Base-by-base conservation (phyloP, 2,113 vertebrate genomes). In the Verasper variegatus region DNA sequence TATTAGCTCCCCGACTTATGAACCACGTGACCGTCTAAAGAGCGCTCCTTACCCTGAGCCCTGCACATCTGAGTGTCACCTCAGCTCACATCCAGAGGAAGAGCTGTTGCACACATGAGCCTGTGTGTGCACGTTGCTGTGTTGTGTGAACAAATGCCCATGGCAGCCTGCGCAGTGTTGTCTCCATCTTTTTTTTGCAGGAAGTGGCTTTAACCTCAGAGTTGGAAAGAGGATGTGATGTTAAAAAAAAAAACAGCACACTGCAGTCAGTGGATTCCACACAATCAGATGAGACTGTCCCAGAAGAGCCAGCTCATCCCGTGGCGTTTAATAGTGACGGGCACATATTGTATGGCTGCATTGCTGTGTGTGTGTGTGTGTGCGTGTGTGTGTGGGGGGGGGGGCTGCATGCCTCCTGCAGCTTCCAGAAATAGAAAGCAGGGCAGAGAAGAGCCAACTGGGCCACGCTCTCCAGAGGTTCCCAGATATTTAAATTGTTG, bases 401-500 rank as follows among this genome's bases (percentile, higher is more conserved):
- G n/a, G 0, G 27, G 20, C 63, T 78, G 68, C 45, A 66, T 64
- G 83, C 72, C 75, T 88, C 79, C 56, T 74, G 77, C 62, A 86
- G 85, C 59, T 87, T 92, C 90, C 83, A 93, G 88, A 91, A 92
- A 92, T 90, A 93, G 85, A 91, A 86, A 92, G 63, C 51, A 15
- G 51, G 51, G 20, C 81, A 89, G 27, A 83, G 62, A 84, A 65
- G 64, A 86, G 60, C 79, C 82, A 88, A 87, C 63, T 89, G 75
- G 83, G 80, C 71, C 81, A 84, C 27, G 10, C 37, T 73, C 54
- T 52, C 61, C 12, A 72, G 21, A 63, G 18, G 52, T 85, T 78
- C 51, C 64, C 63, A 69, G 0, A 68, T 76, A 61, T 65, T 45
- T 65, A 1, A 66, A 81, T 59, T 70, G 4, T 55, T 54, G 31